Percentiles rank a stretch among this genome's conserved stretches.
phyloP scores from a whole-genome alignment of 2,888 invertebrate species.

The Pseudococcus viburni region DNA sequence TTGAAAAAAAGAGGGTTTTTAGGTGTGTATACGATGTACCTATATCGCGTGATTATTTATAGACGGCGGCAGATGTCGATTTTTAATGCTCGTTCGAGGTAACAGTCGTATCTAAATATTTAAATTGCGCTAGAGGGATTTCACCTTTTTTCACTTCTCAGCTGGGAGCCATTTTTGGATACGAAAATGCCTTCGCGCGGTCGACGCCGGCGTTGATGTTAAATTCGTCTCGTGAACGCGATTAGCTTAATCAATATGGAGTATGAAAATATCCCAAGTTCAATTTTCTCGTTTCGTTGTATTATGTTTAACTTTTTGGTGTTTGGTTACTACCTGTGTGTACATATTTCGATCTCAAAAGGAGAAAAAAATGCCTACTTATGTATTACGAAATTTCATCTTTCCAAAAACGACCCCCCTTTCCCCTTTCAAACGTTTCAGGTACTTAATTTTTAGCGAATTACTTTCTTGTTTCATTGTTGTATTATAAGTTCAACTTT shows the following conservation, averaged over 20 bases:
- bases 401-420: no score
- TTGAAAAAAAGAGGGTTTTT: conserved; percentile 18
- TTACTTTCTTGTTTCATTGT: not conserved
- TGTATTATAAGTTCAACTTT: not conserved
- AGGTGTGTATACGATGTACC: conserved; percentile 3
- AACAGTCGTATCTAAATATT: conserved; percentile 33
- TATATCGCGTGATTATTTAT: conserved; percentile 41
- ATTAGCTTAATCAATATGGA: not conserved
- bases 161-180: not conserved
- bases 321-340: no score
- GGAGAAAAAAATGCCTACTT: no score
- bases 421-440: no score
- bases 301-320: not conserved
- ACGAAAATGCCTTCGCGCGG: not conserved
- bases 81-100: not conserved
- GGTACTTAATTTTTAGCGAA: no score
- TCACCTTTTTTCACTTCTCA: not conserved
- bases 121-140: conserved; percentile 5
- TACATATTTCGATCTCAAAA: no score
- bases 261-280: not conserved
- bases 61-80: conserved; percentile 46
- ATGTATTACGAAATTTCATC: no score
- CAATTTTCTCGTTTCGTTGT: not conserved
- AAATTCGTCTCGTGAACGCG: not conserved
- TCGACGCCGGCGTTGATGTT: not conserved